These are phyloP conservation scores for Mastomys natalensis DNA, from an alignment of 2,113 vertebrate species.

Conservation along the genomic window DNA sequence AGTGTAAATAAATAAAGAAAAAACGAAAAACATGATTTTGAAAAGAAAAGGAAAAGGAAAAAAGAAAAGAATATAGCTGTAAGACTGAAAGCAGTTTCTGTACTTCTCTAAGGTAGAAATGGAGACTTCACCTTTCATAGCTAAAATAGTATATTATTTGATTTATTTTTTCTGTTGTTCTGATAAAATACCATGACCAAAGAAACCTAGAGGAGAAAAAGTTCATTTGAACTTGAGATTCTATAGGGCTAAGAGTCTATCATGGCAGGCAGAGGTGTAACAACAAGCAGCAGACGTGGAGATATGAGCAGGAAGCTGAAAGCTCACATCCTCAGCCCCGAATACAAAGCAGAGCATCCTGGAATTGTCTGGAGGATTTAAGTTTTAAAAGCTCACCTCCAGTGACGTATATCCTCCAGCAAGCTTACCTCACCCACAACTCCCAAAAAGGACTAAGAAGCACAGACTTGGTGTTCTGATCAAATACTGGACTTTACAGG, in stretches of 20 bases:
- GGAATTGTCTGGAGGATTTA: neutral
- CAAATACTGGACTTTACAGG: too few relatives aligned
- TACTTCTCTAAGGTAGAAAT: neutral
- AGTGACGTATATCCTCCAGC: neutral
- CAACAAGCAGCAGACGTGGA: neutral
- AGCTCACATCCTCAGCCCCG: too few relatives aligned
- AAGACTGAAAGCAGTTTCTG: neutral
- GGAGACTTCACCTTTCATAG: neutral
- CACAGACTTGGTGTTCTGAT: neutral
- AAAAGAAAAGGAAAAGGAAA: too few relatives aligned
- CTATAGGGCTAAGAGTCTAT: neutral
- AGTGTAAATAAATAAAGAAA: too few relatives aligned
- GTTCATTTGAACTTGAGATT: neutral
- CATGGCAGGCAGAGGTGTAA: neutral
- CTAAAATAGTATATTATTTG: neutral
- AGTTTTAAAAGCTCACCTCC: neutral
- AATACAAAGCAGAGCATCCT: too few relatives aligned
- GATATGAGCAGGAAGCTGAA: neutral
- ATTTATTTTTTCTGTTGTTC: neutral
- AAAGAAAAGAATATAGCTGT: neutral
- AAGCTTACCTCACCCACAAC: too few relatives aligned
- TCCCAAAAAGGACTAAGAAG: neutral
- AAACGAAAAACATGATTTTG: too few relatives aligned
- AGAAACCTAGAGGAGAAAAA: too few relatives aligned
- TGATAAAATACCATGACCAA: too few relatives aligned